Evolutionary conservation across 2,888 invertebrate species (phyloP).

Genomic region (Cataglyphis livida): DNA sequence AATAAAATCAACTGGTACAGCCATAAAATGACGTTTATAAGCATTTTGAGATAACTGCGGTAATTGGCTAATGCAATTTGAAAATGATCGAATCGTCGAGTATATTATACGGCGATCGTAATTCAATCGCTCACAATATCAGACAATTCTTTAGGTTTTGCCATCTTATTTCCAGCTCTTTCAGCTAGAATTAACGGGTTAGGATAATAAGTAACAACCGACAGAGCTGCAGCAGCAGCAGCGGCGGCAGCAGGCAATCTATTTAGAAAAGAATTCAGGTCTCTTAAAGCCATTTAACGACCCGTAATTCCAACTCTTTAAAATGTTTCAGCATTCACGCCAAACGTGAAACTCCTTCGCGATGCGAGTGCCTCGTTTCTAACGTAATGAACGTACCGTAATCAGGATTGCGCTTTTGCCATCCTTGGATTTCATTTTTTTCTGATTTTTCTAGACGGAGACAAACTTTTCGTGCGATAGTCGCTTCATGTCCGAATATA

Average conservation of each 20-base stretch:
- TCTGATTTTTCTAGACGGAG: background rate
- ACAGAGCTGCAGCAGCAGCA: conserved; percentile 39
- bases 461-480: conserved; percentile 41
- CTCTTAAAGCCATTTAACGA: conserved; percentile 79
- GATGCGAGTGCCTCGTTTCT: conserved; percentile 68
- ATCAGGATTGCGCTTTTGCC: conserved; percentile 67
- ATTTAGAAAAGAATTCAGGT: conserved; percentile 81
- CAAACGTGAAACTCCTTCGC: conserved; percentile 71
- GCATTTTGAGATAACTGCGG: background rate
- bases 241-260: conserved; percentile 77
- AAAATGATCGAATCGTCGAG: background rate
- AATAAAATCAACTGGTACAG: background rate
- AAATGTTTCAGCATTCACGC: conserved; percentile 67
- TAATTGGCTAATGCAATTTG: background rate
- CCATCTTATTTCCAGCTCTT: conserved; percentile 59
- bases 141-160: conserved; percentile 71
- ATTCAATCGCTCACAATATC: conserved; percentile 73
- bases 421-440: conserved; percentile 58
- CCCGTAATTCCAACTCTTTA: conserved; percentile 74
- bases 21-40: background rate
- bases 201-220: conserved; percentile 81
- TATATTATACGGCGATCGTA: conserved; percentile 53
- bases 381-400: conserved; percentile 69
- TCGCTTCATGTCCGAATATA: conserved; percentile 19
- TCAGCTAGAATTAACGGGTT: conserved; percentile 79